phyloP scores from a whole-genome alignment of 2,113 vertebrate species.

The Stegastes partitus region DNA sequence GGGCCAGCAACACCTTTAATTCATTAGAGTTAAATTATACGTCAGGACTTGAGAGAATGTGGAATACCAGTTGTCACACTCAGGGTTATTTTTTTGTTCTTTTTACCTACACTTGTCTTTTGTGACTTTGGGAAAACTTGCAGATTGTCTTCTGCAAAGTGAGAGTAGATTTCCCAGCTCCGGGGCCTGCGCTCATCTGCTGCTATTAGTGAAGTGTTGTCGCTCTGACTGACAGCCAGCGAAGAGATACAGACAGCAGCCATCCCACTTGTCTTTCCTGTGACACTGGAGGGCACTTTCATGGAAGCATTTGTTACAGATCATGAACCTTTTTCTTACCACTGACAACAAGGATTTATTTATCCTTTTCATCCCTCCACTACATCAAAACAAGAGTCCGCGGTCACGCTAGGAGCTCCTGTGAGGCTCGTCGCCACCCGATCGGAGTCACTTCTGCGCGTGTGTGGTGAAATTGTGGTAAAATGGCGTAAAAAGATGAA shows the following conservation, averaged over 20 bases:
- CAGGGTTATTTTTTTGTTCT: too few relatives aligned
- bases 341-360: background rate
- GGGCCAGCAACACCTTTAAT: too few relatives aligned
- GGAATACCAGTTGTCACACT: too few relatives aligned
- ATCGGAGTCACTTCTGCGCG: too few relatives aligned
- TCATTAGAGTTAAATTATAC: too few relatives aligned
- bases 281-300: background rate
- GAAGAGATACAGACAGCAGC: slow-evolving; percentile 28
- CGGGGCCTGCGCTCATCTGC: background rate
- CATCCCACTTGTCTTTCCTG: background rate
- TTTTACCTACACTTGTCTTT: too few relatives aligned
- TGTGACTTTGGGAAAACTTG: background rate
- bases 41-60: too few relatives aligned
- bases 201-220: background rate
- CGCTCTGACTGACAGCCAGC: slow-evolving; percentile 6
- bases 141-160: background rate
- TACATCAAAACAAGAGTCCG: background rate
- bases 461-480: too few relatives aligned
- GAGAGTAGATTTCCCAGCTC: background rate
- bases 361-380: background rate
- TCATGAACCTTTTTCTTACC: background rate
- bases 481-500: too few relatives aligned
- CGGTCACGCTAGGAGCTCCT: background rate
- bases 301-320: slow-evolving; percentile 11
- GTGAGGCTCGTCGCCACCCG: background rate